Evolutionary conservation across 2,113 vertebrate genomes (phyloP).

Genomic region (Microtus pennsylvanicus): DNA sequence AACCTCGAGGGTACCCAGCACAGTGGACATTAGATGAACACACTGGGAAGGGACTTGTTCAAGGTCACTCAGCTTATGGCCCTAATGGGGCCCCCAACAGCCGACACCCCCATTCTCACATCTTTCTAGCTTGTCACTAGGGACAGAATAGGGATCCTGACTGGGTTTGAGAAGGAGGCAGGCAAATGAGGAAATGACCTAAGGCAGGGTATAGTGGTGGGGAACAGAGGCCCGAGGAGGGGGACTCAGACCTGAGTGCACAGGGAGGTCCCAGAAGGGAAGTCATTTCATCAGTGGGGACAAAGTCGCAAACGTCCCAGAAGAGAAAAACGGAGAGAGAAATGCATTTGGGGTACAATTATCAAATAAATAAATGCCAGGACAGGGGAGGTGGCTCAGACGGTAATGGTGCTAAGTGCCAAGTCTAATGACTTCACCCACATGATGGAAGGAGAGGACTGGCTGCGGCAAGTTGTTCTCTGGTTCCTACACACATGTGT

Average conservation of each 20-base stretch:
- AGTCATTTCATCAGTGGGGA: neutral
- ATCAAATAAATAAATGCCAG: neutral
- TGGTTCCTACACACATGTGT: neutral
- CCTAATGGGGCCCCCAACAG: fast-evolving
- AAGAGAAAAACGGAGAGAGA: neutral
- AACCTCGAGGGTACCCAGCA: fast-evolving
- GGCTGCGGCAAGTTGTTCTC: neutral
- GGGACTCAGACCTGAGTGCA: neutral
- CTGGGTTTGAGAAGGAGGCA: neutral
- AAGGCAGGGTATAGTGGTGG: neutral
- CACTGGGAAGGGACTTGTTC: neutral
- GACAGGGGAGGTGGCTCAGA: neutral
- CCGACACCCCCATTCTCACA: neutral
- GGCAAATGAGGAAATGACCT: neutral
- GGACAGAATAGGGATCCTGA: fast-evolving
- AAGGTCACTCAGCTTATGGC: neutral
- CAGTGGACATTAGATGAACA: neutral
- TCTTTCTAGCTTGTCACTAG: neutral
- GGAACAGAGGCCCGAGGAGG: neutral
- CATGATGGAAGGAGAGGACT: neutral
- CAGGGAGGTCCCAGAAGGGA: too few relatives aligned
- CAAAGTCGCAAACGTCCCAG: neutral
- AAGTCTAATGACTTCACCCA: neutral
- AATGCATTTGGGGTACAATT: neutral
- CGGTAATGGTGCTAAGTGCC: too few relatives aligned